These are phyloP conservation scores for Amphiura filiformis DNA, from an alignment of 35 echinoderm and acorn worm genomes.

Conservation along the genomic window DNA sequence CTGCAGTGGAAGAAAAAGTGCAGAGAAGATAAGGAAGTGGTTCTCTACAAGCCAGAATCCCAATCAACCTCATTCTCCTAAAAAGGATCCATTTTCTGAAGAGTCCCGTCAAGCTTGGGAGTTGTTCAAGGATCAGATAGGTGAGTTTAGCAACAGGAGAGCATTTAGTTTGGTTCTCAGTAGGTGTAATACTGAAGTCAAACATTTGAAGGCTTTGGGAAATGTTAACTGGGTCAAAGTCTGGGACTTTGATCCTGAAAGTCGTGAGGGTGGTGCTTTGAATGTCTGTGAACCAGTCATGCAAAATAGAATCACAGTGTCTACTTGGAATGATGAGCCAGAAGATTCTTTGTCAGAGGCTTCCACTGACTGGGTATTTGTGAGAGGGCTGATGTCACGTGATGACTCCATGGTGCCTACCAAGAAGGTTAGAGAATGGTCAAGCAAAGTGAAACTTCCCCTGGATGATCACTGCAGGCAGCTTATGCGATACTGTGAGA, in stretches of 20 bases:
- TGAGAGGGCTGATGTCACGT: neutral
- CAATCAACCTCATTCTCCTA: too few relatives aligned
- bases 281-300: neutral
- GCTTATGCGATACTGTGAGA: constrained; percentile 1
- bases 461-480: constrained; percentile 22
- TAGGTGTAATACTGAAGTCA: neutral
- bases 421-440: neutral
- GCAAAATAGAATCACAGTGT: neutral
- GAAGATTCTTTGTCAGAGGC: neutral
- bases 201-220: neutral
- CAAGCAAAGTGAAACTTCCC: neutral
- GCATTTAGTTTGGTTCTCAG: constrained; percentile 23
- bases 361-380: constrained; percentile 17
- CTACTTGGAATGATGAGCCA: constrained; percentile 23
- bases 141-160: neutral
- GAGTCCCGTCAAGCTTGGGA: neutral
- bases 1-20: too few relatives aligned
- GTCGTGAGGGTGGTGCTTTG: constrained; percentile 18
- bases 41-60: too few relatives aligned
- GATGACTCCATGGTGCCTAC: neutral
- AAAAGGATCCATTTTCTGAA: too few relatives aligned
- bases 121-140: neutral
- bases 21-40: too few relatives aligned
- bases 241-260: constrained; percentile 47
- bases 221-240: constrained; percentile 25